phyloP scores from a whole-genome alignment of 2,113 vertebrate genomes.

The Lophura nycthemera region DNA sequence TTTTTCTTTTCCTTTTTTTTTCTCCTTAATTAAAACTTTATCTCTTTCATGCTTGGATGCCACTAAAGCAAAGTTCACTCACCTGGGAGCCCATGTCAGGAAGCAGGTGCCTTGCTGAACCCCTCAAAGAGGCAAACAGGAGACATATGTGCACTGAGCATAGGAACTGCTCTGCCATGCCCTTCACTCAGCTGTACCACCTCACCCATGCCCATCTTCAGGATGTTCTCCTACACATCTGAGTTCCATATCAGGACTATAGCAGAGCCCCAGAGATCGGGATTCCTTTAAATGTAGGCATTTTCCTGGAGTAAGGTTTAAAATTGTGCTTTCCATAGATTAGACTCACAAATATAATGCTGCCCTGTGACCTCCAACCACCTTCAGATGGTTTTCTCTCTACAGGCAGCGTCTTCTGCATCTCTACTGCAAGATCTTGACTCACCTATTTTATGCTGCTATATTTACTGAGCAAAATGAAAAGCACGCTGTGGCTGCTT shows the following conservation, averaged over 20 bases:
- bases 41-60: not conserved
- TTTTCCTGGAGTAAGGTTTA: not conserved
- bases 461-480: not conserved
- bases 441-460: not conserved
- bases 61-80: not conserved
- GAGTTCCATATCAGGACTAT: not conserved
- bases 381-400: not conserved
- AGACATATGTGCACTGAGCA: not conserved
- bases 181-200: not conserved
- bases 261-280: not conserved
- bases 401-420: not conserved
- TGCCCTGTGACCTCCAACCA: not conserved
- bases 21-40: not conserved
- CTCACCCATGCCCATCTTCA: not conserved
- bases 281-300: not conserved
- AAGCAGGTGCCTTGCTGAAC: not conserved
- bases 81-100: not conserved
- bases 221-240: not conserved
- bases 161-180: fast-evolving
- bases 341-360: not conserved
- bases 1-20: not conserved
- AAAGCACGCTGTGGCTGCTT: not conserved
- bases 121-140: not conserved
- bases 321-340: not conserved
- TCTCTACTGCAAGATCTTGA: not conserved